Conservation (phyloP, 2,113 vertebrate species). For the Osmerus eperlanus region DNA sequence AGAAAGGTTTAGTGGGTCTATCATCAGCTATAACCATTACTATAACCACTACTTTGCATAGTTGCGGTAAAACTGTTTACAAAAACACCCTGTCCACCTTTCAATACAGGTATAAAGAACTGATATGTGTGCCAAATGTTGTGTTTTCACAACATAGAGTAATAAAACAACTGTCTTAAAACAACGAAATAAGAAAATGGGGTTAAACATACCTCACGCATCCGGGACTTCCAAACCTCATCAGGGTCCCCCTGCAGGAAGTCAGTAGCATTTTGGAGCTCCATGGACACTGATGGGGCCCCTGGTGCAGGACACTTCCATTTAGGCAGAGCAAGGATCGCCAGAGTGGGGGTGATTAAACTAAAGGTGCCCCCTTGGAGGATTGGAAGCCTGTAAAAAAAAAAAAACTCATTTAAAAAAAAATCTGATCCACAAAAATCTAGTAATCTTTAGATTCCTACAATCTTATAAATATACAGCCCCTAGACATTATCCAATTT, state of each 20-base stretch:
- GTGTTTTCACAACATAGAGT: too few relatives aligned
- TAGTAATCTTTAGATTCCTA: too few relatives aligned
- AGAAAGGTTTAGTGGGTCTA: neutral
- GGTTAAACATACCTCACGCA: constrained; percentile 66
- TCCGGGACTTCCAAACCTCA: constrained; percentile 72
- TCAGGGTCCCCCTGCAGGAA: constrained; percentile 35
- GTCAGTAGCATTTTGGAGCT: constrained; percentile 51
- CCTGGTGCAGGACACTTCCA: constrained; percentile 66
- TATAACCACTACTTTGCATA: too few relatives aligned
- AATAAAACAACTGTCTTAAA: too few relatives aligned
- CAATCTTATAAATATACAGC: too few relatives aligned
- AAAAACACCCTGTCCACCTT: too few relatives aligned
- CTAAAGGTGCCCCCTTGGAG: constrained; percentile 79
- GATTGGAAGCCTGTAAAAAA: constrained; percentile 69
- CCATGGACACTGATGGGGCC: neutral
- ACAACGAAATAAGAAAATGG: neutral
- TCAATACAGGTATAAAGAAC: too few relatives aligned
- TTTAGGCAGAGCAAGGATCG: constrained; percentile 75
- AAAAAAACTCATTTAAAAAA: neutral
- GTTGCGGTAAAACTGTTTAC: too few relatives aligned
- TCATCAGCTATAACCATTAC: too few relatives aligned
- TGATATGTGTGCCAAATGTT: neutral
- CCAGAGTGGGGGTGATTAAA: constrained; percentile 74
- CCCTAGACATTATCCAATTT: too few relatives aligned
- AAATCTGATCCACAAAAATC: neutral